Base-by-base conservation (phyloP, 1,140 invertebrate genomes). In the Macrocentrus cingulum region DNA sequence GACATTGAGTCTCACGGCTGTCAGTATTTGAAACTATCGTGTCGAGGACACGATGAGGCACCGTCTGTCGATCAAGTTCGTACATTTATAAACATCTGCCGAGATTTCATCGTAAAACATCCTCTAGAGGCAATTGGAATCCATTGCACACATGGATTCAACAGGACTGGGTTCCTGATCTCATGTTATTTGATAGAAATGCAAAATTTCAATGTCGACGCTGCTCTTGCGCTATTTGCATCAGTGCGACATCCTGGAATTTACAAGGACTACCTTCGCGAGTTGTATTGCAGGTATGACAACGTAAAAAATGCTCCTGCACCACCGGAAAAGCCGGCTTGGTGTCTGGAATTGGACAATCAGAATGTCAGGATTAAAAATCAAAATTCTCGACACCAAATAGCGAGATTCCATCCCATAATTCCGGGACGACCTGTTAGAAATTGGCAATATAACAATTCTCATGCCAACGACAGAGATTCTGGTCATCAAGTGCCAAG, bases 71-170 rank as follows among this genome's bases (percentile, higher is more conserved):
- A 95, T 20, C 92, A 95, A 75, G 90, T 88, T 0, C 81, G 81
- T 66, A 78, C 81, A 20, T 98, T 98, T 75, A 85, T 95, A 36
- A 73, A 87, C 59, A 69, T 94, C 34, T 93, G 93, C 59, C 82
- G 83, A 29, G 85, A 85, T 45, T 97, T 94, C 66, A 87, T 95
- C 20, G 76, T 80, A 13, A 82, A 92, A 65, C 80, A 90, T 75
- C 92, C 93, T 2, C 73, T 91, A 56, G 85, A 94, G 65, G 80
- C 88, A 13, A 90, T 97, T 61, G 94, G 88, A 42, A 90, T 99
- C 22, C 98, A 99, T 75, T 99, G 97, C 72, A 99, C 97, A 0
- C 97, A 99, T 83, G 98, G 97, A 0, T 99, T 99, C 71, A 99
- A 99, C 77, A 83, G 98, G 66, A 98, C 95, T 20, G 98, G 92